Percentiles rank a stretch among this genome's conserved stretches.
Evolutionary conservation across 2,113 vertebrate genomes (phyloP).

Genomic region (Telmatochromis sp.): DNA sequence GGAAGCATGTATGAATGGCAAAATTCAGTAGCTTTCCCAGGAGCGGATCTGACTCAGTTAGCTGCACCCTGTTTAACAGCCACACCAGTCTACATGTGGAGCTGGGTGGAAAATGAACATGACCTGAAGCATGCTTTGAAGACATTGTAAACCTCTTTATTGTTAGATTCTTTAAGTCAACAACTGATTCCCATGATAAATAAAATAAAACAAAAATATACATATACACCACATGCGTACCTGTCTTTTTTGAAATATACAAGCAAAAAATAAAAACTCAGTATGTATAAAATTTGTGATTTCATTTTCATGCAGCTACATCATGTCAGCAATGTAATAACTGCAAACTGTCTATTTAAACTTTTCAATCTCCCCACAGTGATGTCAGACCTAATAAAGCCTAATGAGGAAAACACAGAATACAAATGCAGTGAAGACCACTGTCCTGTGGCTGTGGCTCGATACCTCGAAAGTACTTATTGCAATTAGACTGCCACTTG

Average conservation of each 20-base stretch:
- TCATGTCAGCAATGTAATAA: neutral
- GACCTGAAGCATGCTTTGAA: neutral
- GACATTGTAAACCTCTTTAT: neutral
- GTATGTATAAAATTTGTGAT: neutral
- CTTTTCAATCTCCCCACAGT: neutral
- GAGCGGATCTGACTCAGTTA: neutral
- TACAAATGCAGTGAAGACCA: neutral
- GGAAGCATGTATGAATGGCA: conserved; percentile 2
- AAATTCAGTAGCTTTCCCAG: neutral
- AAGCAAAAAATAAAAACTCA: neutral
- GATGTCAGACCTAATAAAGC: neutral
- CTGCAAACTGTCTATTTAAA: neutral
- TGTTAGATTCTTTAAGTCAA: neutral
- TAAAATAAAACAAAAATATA: neutral
- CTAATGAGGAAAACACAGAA: neutral
- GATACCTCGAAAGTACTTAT: neutral
- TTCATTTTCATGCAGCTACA: neutral
- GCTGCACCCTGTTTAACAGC: neutral
- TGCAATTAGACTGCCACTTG: neutral
- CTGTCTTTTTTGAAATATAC: neutral
- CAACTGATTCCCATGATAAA: neutral
- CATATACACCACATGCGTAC: neutral
- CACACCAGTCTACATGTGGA: neutral
- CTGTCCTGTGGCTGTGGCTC: neutral
- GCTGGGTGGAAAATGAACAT: neutral